Base-by-base conservation (phyloP, 2,113 vertebrate species). In the Dicrurus megarhynchus region DNA sequence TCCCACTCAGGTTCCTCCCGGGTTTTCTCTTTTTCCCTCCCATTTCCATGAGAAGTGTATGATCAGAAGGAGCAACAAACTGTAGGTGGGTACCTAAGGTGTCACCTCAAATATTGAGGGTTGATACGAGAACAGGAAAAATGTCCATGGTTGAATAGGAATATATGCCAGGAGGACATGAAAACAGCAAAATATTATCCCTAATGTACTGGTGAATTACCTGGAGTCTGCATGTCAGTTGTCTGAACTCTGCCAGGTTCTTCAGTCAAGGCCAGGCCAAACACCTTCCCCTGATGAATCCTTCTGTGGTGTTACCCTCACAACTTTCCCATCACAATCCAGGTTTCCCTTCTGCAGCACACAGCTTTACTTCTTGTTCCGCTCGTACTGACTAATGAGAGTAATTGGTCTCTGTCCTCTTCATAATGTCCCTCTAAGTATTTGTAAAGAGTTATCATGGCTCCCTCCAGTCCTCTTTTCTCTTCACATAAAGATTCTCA, bases 321-420 rank as follows among this genome's bases (percentile, higher is more conserved):
- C 2, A 23, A 27, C 19, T 6, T 41, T 4, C 19, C 90, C 55
- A 26, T 24, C 70, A 16, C 27, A 17, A 3, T 16, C 82, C 42
- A 56, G 67, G 24, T 80, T 65, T 55, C 46, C 63, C 35, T 59
- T n/a, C 60, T 14, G 27, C 75, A 73, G 85, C n/a, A 27, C 47
- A 44, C 82, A 55, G 30, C 75, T 63, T 80, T 84, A 44, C 28
- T 94, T 68, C 75, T 79, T 26, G 39, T 67, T 97, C 63, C 4
- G 27, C 76, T 94, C 15, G 12, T 76, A 30, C 81, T 87, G 90
- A 77, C 84, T 97, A 91, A 97, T 78, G 93, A 96, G 90, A 92
- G 82, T 92, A 96, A 97, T 82, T 59, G 96, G 93, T 97, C 97
- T 93, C 96, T 90, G 41, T 96, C 81, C 84, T 95, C 95, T 44